These are phyloP conservation scores for Odontophorus gujanensis DNA, from an alignment of 2,113 vertebrate genomes.

Conservation along the genomic window DNA sequence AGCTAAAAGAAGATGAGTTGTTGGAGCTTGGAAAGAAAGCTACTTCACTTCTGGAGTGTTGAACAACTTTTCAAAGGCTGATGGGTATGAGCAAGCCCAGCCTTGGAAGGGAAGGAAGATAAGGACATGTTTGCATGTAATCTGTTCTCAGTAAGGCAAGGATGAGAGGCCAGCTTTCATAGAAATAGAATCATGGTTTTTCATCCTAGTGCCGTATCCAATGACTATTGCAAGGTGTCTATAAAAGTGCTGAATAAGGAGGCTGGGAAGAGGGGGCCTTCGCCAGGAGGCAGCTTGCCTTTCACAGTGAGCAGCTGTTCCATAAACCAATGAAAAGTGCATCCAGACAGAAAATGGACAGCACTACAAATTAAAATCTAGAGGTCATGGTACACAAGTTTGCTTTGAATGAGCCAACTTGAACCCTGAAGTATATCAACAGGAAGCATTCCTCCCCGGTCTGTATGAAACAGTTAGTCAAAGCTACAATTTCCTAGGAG, in stretches of 20 bases:
- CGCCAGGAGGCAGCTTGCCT: neutral
- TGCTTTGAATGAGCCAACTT: neutral
- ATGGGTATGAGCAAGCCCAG: neutral
- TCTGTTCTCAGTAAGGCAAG: neutral
- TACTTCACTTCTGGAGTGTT: neutral
- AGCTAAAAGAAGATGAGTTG: conserved; percentile 19
- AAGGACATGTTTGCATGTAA: neutral
- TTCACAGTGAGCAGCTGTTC: neutral
- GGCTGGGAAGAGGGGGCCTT: neutral
- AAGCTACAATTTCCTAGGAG: neutral
- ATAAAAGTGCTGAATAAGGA: neutral
- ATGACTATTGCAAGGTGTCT: neutral
- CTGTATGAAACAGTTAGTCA: neutral
- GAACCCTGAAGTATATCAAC: neutral
- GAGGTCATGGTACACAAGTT: neutral
- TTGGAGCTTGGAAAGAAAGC: conserved; percentile 26
- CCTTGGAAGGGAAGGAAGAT: neutral
- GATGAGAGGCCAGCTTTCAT: neutral
- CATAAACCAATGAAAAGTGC: neutral
- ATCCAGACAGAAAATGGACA: neutral
- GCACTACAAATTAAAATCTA: neutral
- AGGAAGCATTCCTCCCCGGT: neutral
- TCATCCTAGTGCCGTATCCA: neutral
- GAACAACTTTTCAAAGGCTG: conserved; percentile 16
- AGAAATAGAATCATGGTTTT: neutral